Evolutionary conservation across 2,888 invertebrate species (phyloP).

Genomic region (Ecdyonurus torrentis): DNA sequence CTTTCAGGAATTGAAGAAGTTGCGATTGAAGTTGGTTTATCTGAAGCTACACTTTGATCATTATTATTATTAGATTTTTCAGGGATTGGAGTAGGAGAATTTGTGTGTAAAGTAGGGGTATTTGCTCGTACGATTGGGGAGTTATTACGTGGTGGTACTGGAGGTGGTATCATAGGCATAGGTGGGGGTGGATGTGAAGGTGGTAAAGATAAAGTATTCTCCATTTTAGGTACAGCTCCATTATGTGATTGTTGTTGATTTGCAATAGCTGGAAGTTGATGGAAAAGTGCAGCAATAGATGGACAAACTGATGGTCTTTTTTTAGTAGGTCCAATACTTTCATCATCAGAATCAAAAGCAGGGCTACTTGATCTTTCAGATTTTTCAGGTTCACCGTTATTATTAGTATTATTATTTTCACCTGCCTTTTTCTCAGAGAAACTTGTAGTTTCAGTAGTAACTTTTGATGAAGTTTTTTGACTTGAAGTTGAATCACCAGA

Average conservation of each 20-base stretch:
- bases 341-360: constrained; percentile 90
- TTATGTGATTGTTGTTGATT: constrained; percentile 11
- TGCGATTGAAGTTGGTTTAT: neutral
- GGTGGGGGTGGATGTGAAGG: constrained; percentile 6
- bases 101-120: too few species aligned
- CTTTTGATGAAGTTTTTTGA: constrained; percentile 39
- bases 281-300: constrained; percentile 14
- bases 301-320: constrained; percentile 15
- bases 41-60: too few species aligned
- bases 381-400: constrained; percentile 39
- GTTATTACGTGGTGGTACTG: neutral
- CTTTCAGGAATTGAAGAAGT: neutral
- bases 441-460: constrained; percentile 32
- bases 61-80: constrained; percentile 23
- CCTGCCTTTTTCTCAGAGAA: constrained; percentile 16
- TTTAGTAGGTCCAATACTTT: constrained; percentile 23
- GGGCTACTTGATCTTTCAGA: constrained; percentile 79
- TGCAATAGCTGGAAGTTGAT: constrained; percentile 11
- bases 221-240: neutral
- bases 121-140: neutral
- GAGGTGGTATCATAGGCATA: constrained; percentile 3
- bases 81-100: constrained; percentile 40
- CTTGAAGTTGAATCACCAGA: constrained; percentile 37
- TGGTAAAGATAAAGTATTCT: constrained; percentile 1
- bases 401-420: constrained; percentile 14